Evolutionary conservation across 2,113 vertebrate species (phyloP).

Genomic region (Tragelaphus strepsiceros): DNA sequence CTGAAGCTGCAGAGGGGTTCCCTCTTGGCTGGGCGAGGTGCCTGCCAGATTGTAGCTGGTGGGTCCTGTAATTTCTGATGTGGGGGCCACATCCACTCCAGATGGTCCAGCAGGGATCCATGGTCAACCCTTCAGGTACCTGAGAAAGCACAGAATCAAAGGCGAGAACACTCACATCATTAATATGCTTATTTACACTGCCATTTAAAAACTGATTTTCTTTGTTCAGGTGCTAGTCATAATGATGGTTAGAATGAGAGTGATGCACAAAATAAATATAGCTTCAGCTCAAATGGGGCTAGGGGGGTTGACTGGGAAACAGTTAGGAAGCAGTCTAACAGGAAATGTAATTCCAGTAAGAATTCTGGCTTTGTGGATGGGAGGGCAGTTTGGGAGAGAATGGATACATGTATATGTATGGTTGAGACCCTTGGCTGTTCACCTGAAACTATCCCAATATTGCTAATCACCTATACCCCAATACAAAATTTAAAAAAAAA

Average conservation of each 20-base stretch:
- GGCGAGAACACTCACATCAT: not conserved
- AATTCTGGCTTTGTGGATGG: not conserved
- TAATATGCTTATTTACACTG: not conserved
- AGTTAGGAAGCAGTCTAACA: not conserved
- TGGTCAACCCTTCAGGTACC: fast-evolving
- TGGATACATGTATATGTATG: not conserved
- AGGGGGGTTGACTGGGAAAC: not conserved
- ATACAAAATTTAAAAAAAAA: not conserved
- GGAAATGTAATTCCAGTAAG: not conserved
- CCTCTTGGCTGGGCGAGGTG: fast-evolving
- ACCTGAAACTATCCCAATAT: not conserved
- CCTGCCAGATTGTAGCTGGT: fast-evolving
- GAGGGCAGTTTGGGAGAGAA: not conserved
- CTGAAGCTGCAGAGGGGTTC: not conserved
- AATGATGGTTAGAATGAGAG: not conserved
- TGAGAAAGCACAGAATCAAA: not conserved
- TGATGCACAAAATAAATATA: not conserved
- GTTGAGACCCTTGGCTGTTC: not conserved
- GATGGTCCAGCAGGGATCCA: too few relatives aligned
- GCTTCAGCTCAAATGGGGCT: not conserved
- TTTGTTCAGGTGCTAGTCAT: not conserved
- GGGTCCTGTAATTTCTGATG: not conserved
- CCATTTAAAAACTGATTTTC: not conserved
- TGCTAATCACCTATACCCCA: not conserved
- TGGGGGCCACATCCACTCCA: not conserved